A percentile compares a stretch with the other conserved stretches of the same genome.
Conservation (phyloP, 1,140 invertebrate species). For the Conus betulinus region DNA sequence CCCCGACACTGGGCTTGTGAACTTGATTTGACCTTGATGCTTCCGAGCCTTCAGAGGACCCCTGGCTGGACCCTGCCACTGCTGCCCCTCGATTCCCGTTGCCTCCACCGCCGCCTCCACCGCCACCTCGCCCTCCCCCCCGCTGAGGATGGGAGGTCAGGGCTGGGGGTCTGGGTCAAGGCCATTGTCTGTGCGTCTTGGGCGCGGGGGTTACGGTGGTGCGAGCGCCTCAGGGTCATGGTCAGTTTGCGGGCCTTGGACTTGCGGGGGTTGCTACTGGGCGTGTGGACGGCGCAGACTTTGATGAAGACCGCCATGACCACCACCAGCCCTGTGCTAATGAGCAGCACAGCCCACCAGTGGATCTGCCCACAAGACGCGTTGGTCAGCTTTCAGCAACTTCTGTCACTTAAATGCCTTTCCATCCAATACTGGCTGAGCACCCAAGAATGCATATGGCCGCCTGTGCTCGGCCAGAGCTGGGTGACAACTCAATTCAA, state of each 20-base stretch:
- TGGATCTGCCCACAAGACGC: constrained; percentile 81
- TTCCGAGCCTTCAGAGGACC: neutral
- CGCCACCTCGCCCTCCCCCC: neutral
- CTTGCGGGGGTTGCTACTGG: constrained; percentile 91
- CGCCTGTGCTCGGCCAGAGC: too few relatives aligned
- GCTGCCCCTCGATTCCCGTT: neutral
- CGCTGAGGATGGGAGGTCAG: constrained; percentile 15
- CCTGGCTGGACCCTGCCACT: neutral
- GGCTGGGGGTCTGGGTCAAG: neutral
- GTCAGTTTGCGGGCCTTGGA: constrained; percentile 69
- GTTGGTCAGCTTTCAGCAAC: too few relatives aligned
- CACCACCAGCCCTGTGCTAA: constrained; percentile 92
- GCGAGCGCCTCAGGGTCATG: constrained; percentile 48
- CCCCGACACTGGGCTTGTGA: neutral
- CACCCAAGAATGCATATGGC: too few relatives aligned
- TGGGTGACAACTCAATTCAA: too few relatives aligned
- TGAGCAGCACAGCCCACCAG: constrained; percentile 97
- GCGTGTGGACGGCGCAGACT: constrained; percentile 99
- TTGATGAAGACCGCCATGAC: constrained; percentile 99
- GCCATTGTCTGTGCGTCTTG: neutral
- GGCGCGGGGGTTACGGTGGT: constrained; percentile 10
- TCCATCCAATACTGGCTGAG: too few relatives aligned
- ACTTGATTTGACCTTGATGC: neutral
- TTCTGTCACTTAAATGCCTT: too few relatives aligned
- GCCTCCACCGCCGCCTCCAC: neutral